Conservation (phyloP, 1,140 invertebrate genomes). For the Oncopeltus fasciatus region DNA sequence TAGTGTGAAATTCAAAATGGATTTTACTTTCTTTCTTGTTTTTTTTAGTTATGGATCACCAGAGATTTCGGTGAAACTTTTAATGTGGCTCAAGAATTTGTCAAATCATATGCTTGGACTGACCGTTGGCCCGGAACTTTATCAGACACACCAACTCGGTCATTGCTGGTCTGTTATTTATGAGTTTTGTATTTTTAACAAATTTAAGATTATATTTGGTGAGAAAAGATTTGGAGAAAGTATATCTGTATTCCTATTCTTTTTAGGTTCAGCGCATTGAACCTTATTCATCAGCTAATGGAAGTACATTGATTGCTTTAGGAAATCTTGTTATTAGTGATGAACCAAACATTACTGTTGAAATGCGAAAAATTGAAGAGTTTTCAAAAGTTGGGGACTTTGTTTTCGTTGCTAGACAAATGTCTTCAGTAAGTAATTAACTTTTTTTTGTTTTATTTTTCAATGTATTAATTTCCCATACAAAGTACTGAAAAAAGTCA, state of each 20-base stretch:
- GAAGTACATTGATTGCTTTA: constrained; percentile 37
- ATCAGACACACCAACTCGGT: constrained; percentile 29
- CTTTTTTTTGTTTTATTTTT: background rate
- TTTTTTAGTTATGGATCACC: constrained; percentile 56
- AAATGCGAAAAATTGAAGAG: constrained; percentile 51
- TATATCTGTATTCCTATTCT: too few species aligned
- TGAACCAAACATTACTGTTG: constrained; percentile 17
- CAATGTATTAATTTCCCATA: too few species aligned
- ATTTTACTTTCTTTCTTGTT: too few species aligned
- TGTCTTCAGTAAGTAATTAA: constrained; percentile 11
- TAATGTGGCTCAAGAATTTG: constrained; percentile 47
- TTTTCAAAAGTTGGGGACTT: constrained; percentile 71
- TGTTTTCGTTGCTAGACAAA: constrained; percentile 60
- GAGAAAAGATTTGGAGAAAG: too few species aligned
- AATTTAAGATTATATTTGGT: too few species aligned
- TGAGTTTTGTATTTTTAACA: too few species aligned
- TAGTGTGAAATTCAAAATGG: too few species aligned
- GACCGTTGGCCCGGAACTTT: background rate
- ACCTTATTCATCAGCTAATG: constrained; percentile 30
- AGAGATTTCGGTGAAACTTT: constrained; percentile 57
- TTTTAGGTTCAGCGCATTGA: constrained; percentile 52
- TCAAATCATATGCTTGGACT: constrained; percentile 37
- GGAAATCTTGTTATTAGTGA: constrained; percentile 29
- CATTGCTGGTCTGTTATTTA: constrained; percentile 5
- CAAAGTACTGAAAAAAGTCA: too few species aligned